Evolutionary conservation across 1,140 invertebrate species (phyloP).

Genomic region (Tribolium madens): DNA sequence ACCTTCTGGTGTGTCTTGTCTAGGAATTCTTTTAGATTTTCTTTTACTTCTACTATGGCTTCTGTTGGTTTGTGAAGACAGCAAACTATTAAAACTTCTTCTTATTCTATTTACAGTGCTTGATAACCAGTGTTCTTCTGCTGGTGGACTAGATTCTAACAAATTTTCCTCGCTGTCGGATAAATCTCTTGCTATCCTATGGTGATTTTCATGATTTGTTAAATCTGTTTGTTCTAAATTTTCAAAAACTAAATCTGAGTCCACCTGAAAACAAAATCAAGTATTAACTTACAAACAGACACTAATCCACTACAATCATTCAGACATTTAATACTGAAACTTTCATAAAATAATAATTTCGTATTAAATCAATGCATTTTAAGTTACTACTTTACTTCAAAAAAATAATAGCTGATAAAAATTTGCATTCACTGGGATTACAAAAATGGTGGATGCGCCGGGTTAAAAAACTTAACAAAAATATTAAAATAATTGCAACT

Average conservation of each 20-base stretch:
- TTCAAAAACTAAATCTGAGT: constrained; percentile 63
- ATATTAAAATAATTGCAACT: neutral
- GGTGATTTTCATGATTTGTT: constrained; percentile 49
- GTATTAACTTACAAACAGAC: neutral
- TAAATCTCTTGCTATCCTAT: constrained; percentile 53
- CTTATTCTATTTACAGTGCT: constrained; percentile 61
- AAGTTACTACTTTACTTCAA: too few species aligned
- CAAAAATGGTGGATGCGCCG: constrained; percentile 7
- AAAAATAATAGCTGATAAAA: too few species aligned
- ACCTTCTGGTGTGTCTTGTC: constrained; percentile 21
- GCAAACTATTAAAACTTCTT: constrained; percentile 55
- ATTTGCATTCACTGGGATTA: too few species aligned
- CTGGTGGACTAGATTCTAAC: constrained; percentile 57
- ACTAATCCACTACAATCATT: too few species aligned
- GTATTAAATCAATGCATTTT: too few species aligned
- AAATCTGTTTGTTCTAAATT: constrained; percentile 58
- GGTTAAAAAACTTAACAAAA: neutral
- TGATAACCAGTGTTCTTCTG: constrained; percentile 61
- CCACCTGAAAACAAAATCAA: constrained; percentile 59
- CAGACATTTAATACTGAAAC: too few species aligned
- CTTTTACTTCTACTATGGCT: constrained; percentile 28
- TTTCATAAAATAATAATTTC: too few species aligned
- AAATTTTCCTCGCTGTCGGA: constrained; percentile 37
- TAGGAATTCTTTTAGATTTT: constrained; percentile 32
- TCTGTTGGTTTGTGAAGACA: constrained; percentile 21